Base-by-base conservation (phyloP, 2,797 vertebrate genomes). In the Lacerta bilineata region DNA sequence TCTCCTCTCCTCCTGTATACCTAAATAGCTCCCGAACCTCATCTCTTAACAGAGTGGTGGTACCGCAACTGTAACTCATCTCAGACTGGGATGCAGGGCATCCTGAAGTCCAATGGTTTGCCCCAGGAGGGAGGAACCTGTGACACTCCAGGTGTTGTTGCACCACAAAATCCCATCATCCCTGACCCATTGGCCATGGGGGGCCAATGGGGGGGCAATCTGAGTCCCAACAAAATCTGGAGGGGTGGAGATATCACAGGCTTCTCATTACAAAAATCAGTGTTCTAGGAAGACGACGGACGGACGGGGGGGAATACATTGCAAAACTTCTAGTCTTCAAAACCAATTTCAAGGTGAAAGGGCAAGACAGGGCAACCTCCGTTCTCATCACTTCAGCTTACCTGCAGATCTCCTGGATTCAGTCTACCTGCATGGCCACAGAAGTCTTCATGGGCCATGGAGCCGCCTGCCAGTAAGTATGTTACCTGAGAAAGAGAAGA, bases 381-480 rank as follows among this genome's bases (percentile, higher is more conserved):
- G 11, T 64, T 69, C 11, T 79, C 25, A 20, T 20, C 87, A 78
- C 3, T 59, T 76, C 78, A 8, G 8, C 61, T 82, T 97, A 98
- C 97, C 94, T 98, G 97, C 89, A 98, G 91, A 94, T 98, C 98
- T 78, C 96, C 97, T 80, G 97, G 91, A 87, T 97, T 93, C 91
- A 98, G 78, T 93, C 88, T 94, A 90, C 97, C 97, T 78, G 88
- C 27, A 0, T 97, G 96, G 50, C 97, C 97, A 92, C 97, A 97
- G 91, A 98, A 98, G 94, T 97, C 97, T 95, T 98, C 97, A 88
- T 97, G 97, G 59, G 94, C 97, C 88, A 93, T 94, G 11, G 95
- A 96, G 72, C 91, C 88, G 10, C 96, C 98, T 74, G 96, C 95
- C 69, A 98, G 91, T 90, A 97, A 90, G 88, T 98, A 98, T 0